Evolutionary conservation across 2,113 vertebrate species (phyloP).

Genomic region (Labrus mixtus): DNA sequence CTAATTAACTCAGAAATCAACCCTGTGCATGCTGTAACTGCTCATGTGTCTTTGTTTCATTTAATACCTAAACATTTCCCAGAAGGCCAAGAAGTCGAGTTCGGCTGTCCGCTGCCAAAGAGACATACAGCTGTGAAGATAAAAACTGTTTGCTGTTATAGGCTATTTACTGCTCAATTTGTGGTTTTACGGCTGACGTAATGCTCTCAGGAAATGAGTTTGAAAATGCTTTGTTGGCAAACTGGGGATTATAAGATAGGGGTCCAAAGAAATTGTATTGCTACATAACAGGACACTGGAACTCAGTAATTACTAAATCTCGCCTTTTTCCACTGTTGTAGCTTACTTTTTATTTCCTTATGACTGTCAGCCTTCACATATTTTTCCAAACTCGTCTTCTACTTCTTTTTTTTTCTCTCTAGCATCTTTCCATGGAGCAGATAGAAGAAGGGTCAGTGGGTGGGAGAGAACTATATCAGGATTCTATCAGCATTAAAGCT

Average conservation of each 20-base stretch:
- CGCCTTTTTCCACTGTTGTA: constrained; percentile 16
- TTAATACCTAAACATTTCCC: constrained; percentile 26
- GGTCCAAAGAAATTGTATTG: constrained; percentile 66
- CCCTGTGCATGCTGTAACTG: not conserved
- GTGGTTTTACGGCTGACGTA: constrained; percentile 59
- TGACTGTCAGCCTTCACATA: constrained; percentile 11
- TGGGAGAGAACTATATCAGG: no score
- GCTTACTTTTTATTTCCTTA: constrained; percentile 1
- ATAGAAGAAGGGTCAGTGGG: no score
- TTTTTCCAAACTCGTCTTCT: constrained; percentile 3
- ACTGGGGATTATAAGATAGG: constrained; percentile 68
- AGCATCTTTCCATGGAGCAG: not conserved
- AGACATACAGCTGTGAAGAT: constrained; percentile 52
- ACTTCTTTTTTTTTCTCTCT: not conserved
- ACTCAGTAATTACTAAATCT: constrained; percentile 59
- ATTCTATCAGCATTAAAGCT: not conserved
- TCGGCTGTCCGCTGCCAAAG: constrained; percentile 29
- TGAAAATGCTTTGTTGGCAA: constrained; percentile 71
- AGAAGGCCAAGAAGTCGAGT: not conserved
- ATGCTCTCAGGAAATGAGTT: constrained; percentile 71
- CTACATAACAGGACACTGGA: constrained; percentile 49
- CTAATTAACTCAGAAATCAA: not conserved
- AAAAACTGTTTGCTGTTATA: constrained; percentile 19
- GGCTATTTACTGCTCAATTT: constrained; percentile 71
- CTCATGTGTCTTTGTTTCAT: constrained; percentile 15